Conservation (phyloP, 2,797 vertebrate species). For the Amblyraja radiata region DNA sequence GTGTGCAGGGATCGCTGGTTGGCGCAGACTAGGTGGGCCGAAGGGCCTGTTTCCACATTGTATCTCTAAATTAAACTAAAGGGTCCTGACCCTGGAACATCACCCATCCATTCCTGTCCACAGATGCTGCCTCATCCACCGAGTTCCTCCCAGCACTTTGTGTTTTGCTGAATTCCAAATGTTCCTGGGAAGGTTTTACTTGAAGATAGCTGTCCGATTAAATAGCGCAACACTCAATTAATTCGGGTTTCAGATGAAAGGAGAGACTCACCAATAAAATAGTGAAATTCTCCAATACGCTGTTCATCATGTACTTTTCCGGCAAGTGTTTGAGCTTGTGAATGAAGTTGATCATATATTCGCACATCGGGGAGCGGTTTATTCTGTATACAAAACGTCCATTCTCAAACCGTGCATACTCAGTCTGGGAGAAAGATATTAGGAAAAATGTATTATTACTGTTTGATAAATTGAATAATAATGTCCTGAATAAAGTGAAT, state of each 20-base stretch:
- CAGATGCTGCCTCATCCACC: no score
- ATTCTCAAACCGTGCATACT: constrained; percentile 95
- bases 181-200: not conserved
- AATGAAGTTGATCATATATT: constrained; percentile 99
- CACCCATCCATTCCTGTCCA: no score
- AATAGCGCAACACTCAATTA: not conserved
- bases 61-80: no score
- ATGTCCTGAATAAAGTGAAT: no score
- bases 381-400: constrained; percentile 95
- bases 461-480: not conserved
- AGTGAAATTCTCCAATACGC: constrained; percentile 98
- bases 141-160: no score
- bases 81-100: no score
- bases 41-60: no score
- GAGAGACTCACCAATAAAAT: constrained; percentile 83
- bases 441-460: not conserved
- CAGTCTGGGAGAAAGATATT: constrained; percentile 64
- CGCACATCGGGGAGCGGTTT: constrained; percentile 97
- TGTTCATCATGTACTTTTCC: constrained; percentile 99
- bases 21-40: no score
- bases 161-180: no score
- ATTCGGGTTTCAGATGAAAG: not conserved
- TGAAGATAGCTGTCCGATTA: not conserved
- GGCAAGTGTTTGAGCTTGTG: constrained; percentile 98
- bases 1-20: no score